These are phyloP conservation scores for Emydura subglobosa DNA, from an alignment of 2,113 vertebrate species.

Conservation along the genomic window DNA sequence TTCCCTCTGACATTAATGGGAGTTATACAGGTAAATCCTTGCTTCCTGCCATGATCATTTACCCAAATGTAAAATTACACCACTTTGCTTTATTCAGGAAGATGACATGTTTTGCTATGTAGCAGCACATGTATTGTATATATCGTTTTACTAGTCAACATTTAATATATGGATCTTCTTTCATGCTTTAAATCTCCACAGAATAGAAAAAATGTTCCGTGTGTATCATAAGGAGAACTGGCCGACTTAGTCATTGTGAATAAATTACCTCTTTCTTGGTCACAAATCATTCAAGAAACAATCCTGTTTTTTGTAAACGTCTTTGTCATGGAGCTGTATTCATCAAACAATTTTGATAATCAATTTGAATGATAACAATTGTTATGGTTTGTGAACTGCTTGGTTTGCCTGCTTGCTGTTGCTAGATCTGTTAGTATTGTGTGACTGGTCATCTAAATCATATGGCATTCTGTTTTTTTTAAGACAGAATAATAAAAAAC, in stretches of 20 bases:
- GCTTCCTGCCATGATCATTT: constrained; percentile 45
- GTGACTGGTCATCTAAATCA: neutral
- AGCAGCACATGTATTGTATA: constrained; percentile 27
- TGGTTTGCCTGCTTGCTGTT: neutral
- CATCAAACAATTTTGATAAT: neutral
- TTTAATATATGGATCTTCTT: constrained; percentile 36
- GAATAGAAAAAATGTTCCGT: neutral
- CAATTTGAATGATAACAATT: neutral
- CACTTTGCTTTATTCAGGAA: constrained; percentile 49
- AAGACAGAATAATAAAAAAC: neutral
- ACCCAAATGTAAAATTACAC: constrained; percentile 61
- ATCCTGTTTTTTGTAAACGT: constrained; percentile 9
- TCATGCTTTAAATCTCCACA: constrained; percentile 7
- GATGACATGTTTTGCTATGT: constrained; percentile 30
- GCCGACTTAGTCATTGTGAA: constrained; percentile 4
- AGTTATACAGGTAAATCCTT: constrained; percentile 18
- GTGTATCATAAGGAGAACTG: neutral
- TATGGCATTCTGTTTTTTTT: constrained; percentile 1
- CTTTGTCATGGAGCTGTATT: neutral
- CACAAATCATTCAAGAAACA: neutral
- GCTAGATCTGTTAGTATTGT: constrained; percentile 6
- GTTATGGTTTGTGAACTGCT: constrained; percentile 17
- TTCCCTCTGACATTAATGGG: constrained; percentile 53
- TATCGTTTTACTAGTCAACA: constrained; percentile 37
- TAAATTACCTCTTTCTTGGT: constrained; percentile 17